A percentile compares a stretch with the other conserved stretches of the same genome.
phyloP scores from a whole-genome alignment of 1,140 invertebrate species.

The Adoxophyes honmai region DNA sequence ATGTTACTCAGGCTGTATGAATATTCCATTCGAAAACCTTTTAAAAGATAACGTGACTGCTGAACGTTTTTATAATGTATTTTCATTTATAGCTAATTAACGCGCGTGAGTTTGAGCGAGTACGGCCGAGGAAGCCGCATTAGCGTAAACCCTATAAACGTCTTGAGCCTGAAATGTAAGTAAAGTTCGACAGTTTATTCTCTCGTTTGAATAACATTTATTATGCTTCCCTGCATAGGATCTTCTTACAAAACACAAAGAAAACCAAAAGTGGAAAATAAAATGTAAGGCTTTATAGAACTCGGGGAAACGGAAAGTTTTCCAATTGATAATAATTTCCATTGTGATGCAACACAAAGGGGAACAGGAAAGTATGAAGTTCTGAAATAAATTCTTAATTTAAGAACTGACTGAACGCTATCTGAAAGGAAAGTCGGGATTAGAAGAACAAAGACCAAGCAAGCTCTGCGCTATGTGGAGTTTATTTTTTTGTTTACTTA shows the following conservation, averaged over 20 bases:
- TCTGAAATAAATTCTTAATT: constrained; percentile 71
- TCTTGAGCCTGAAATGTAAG: neutral
- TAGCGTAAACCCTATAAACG: no score
- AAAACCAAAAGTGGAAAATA: constrained; percentile 46
- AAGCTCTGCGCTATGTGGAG: constrained; percentile 31
- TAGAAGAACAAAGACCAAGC: constrained; percentile 56
- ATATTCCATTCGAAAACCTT: constrained; percentile 57
- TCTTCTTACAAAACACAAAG: constrained; percentile 29
- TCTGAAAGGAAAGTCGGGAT: constrained; percentile 61
- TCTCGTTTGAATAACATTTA: constrained; percentile 17
- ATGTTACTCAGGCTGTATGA: constrained; percentile 51
- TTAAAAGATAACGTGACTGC: constrained; percentile 36
- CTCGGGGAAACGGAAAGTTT: constrained; percentile 56
- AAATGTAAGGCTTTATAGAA: constrained; percentile 53
- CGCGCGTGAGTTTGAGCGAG: neutral
- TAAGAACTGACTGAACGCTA: constrained; percentile 65
- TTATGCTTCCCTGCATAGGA: constrained; percentile 13
- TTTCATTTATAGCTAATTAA: constrained; percentile 35
- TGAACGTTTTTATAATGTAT: constrained; percentile 32
- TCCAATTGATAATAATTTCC: constrained; percentile 71
- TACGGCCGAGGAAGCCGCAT: no score
- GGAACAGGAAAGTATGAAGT: constrained; percentile 61
- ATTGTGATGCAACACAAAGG: constrained; percentile 68
- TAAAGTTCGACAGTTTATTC: constrained; percentile 13
- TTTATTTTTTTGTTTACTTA: constrained; percentile 44